A percentile compares a stretch with the other conserved stretches of the same genome.
These are phyloP conservation scores for Taxidea taxus DNA, from an alignment of 2,113 vertebrate genomes.

Conservation along the genomic window DNA sequence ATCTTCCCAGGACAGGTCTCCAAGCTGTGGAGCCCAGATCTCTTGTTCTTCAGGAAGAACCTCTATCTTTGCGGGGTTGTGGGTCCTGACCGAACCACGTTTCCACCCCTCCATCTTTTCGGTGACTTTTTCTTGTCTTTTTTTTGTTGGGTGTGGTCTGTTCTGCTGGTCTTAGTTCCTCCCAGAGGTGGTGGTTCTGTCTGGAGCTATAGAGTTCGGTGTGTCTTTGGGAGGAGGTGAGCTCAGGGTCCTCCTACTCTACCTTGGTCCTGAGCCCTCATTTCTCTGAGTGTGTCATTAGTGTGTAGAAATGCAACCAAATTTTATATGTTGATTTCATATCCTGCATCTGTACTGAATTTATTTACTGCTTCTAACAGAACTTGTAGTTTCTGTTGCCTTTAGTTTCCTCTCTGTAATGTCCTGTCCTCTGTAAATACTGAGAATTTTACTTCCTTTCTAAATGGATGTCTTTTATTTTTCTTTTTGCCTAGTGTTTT, in stretches of 20 bases:
- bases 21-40: not conserved
- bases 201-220: not conserved
- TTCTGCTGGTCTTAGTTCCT: not conserved
- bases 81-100: not conserved
- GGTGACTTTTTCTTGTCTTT: not conserved
- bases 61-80: not conserved
- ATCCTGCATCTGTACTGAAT: not conserved
- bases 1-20: not conserved
- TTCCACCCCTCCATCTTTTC: not conserved
- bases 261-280: not conserved
- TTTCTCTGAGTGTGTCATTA: not conserved
- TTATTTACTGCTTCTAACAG: not conserved
- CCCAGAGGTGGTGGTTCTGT: not conserved
- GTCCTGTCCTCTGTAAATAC: not conserved
- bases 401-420: not conserved
- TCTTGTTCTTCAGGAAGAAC: not conserved
- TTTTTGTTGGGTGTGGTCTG: not conserved
- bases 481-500: not conserved
- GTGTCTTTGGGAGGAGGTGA: not conserved
- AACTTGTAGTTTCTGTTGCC: not conserved
- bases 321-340: not conserved
- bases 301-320: not conserved
- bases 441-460: not conserved
- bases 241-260: not conserved
- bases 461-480: not conserved